Evolutionary conservation across 2,888 invertebrate species (phyloP), one percentile per base, ranked within the genome.

Genomic region (Lydus trimaculatus): DNA sequence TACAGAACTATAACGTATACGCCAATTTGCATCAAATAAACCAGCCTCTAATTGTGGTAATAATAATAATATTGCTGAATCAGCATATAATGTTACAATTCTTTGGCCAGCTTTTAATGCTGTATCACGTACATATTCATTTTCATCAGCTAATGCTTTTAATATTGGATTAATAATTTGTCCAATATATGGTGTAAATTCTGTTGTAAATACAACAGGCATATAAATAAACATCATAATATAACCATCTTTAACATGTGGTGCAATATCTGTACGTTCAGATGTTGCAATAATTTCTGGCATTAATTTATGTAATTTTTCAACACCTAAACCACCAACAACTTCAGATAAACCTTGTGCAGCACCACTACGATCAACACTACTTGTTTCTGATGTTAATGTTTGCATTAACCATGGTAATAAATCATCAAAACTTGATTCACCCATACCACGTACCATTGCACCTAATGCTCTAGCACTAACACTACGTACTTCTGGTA

Each of bases 161-260:
- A 99, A 88, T 75, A 99, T 98, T 0, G 98, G 97, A 84, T 96
- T 98, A 80, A 99, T 96, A 78, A 99, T 98, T 84, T 96, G 95
- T 0, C 98, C 85, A 58, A 85, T 85, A 86, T 98, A 99, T 0
- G 95, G 95, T 0, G 95, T 93, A 86, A 99, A 99, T 83, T 97
- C 96, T 73, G 93, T 92, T 7, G 96, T 96, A 87, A 99, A 99
- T 13, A 98, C 97, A 70, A 94, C 93, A 2, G 99, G 99, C 92
- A 99, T 95, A 87, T 99, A 99, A 81, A 99, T 99, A 85, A 98
- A 99, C 96, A 99, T 97, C 97, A 99, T 98, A 72, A 99, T 98
- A 87, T 99, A 99, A 58, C 99, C 99, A 87, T 99, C 99, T 81
- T 99, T 96, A 1, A 99, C 98, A 85, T 98, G 97, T 0, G 99